Evolutionary conservation across 2,888 invertebrate genomes (phyloP).

Genomic region (Cyaniris semiargus): DNA sequence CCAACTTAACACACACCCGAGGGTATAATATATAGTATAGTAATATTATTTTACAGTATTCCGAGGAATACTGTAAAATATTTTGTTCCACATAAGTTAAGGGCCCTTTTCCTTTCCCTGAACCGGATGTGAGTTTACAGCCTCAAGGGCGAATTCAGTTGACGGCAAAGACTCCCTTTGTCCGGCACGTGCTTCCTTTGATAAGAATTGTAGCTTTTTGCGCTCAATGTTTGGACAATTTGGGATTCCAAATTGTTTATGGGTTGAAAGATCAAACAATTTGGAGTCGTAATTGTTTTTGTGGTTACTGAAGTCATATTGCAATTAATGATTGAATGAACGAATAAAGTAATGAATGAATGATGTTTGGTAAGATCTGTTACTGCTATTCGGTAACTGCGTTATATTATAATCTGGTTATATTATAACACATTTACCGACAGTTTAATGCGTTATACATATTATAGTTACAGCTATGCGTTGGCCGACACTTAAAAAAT

Average conservation of each 20-base stretch:
- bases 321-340: neutral
- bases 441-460: no score
- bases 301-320: neutral
- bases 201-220: slow-evolving; percentile 10
- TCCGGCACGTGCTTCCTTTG: slow-evolving; percentile 27
- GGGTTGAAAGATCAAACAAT: neutral
- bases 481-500: no score
- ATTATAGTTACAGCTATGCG: no score
- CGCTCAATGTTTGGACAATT: slow-evolving; percentile 1
- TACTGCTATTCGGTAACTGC: neutral
- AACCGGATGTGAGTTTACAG: slow-evolving; percentile 18
- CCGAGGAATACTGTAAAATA: neutral
- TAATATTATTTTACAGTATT: no score
- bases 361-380: slow-evolving; percentile 26
- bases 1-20: neutral
- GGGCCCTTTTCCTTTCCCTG: neutral
- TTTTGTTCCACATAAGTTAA: slow-evolving; percentile 13
- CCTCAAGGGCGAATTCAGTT: slow-evolving; percentile 15
- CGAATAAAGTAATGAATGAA: neutral
- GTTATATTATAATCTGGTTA: no score
- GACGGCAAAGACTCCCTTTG: slow-evolving; percentile 24
- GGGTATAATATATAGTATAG: no score
- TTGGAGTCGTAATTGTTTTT: neutral
- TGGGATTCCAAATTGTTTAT: slow-evolving; percentile 10
- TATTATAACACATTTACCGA: no score